Conservation (phyloP, 2,113 vertebrate species). For the Pao palembangensis region DNA sequence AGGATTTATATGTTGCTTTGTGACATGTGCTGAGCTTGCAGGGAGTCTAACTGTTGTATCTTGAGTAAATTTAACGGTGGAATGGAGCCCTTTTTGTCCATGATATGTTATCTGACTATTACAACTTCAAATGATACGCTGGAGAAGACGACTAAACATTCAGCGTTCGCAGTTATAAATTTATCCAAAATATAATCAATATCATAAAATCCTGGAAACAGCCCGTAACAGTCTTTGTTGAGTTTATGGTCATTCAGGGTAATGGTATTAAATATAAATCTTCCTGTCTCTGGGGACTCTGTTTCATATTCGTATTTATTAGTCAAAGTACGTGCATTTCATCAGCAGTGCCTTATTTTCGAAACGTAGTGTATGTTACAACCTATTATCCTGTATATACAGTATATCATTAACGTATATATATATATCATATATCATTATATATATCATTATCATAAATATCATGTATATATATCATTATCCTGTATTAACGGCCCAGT, state of each 20-base stretch:
- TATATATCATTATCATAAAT: not conserved
- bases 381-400: constrained; percentile 11
- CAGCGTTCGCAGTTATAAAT: not conserved
- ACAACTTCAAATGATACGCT: not conserved
- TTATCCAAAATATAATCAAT: not conserved
- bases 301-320: too few species aligned
- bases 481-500: too few species aligned
- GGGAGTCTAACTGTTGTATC: constrained; percentile 5
- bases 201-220: not conserved
- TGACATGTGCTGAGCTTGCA: constrained; percentile 1
- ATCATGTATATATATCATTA: not conserved
- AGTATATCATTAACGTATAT: not conserved
- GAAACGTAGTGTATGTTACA: constrained; percentile 31
- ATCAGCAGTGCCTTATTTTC: constrained; percentile 27
- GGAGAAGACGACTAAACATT: not conserved
- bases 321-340: not conserved
- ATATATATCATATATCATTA: too few species aligned
- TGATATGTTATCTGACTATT: not conserved
- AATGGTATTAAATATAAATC: too few species aligned
- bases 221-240: not conserved
- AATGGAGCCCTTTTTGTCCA: constrained; percentile 2
- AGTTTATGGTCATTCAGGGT: not conserved
- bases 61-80: constrained; percentile 7
- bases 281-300: too few species aligned
- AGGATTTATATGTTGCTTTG: not conserved